Conservation (phyloP, 1,140 invertebrate genomes). For the Zaprionus gabonicus region DNA sequence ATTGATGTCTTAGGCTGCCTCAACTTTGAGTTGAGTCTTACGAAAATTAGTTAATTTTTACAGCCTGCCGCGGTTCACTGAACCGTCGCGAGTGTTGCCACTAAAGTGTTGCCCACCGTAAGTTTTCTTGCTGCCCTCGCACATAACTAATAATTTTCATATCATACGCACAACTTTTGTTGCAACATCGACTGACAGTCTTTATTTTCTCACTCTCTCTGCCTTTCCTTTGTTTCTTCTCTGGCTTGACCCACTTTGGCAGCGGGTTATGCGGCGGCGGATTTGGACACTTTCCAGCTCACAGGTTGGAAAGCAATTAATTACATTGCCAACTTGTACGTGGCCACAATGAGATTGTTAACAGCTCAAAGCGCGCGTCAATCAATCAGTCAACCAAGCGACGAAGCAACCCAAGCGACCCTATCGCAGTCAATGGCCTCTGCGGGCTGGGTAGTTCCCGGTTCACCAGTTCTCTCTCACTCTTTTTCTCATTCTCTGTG, state of each 20-base stretch:
- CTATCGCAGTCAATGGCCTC: slow-evolving; percentile 2
- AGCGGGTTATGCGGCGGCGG: slow-evolving; percentile 29
- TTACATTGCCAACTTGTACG: slow-evolving; percentile 71
- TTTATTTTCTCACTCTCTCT: background rate
- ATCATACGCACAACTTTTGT: slow-evolving; percentile 42
- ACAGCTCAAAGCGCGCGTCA: slow-evolving; percentile 69
- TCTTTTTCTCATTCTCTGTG: slow-evolving; percentile 18
- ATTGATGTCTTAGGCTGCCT: slow-evolving; percentile 71
- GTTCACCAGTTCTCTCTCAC: slow-evolving; percentile 41
- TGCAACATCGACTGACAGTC: slow-evolving; percentile 14
- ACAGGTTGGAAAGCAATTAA: slow-evolving; percentile 74
- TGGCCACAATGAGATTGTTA: slow-evolving; percentile 71
- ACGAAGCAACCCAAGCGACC: slow-evolving; percentile 9
- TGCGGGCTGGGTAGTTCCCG: background rate
- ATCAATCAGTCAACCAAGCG: slow-evolving; percentile 65
- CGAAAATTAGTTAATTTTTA: slow-evolving; percentile 51
- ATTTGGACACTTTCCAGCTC: slow-evolving; percentile 49
- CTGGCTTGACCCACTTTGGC: slow-evolving; percentile 62
- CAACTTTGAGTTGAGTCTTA: slow-evolving; percentile 18
- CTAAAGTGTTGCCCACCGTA: background rate
- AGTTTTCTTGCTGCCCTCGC: slow-evolving; percentile 13
- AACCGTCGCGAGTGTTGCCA: slow-evolving; percentile 33
- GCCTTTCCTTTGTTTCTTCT: slow-evolving; percentile 20
- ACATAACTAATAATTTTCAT: slow-evolving; percentile 46
- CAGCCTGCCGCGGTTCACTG: slow-evolving; percentile 59